Evolutionary conservation across 2,113 vertebrate genomes (phyloP).

Genomic region (Crotalus viridis): DNA sequence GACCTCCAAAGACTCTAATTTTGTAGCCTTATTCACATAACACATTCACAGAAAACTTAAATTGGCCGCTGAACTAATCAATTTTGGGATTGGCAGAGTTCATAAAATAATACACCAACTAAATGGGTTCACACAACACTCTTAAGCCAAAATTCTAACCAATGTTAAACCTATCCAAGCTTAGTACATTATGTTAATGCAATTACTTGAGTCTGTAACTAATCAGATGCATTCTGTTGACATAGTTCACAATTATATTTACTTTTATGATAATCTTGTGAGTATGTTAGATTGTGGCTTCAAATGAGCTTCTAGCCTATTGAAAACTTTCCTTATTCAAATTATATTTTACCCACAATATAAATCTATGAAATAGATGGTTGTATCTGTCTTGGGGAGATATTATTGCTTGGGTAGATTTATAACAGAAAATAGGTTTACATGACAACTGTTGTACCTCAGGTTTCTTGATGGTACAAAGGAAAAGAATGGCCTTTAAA

Average conservation of each 20-base stretch:
- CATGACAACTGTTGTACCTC: slow-evolving; percentile 7
- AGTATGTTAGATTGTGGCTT: background rate
- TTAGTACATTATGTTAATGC: background rate
- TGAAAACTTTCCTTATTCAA: background rate
- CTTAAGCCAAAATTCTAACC: background rate
- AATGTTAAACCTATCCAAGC: background rate
- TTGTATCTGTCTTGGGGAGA: slow-evolving; percentile 19
- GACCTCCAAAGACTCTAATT: too few species aligned
- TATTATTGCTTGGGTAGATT: background rate
- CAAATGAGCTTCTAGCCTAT: background rate
- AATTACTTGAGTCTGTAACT: background rate
- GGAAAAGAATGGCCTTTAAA: slow-evolving; percentile 7
- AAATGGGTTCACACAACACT: too few species aligned
- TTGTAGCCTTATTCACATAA: too few species aligned
- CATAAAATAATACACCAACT: too few species aligned
- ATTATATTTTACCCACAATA: background rate
- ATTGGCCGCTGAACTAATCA: too few species aligned
- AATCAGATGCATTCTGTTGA: background rate
- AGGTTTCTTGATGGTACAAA: slow-evolving; percentile 10
- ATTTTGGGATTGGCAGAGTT: too few species aligned
- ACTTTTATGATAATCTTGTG: background rate
- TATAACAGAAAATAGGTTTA: slow-evolving; percentile 8
- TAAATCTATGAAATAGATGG: background rate
- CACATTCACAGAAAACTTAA: too few species aligned
- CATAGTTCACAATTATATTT: background rate